Evolutionary conservation across 2,888 invertebrate species (phyloP).

Genomic region (Axea sp.): DNA sequence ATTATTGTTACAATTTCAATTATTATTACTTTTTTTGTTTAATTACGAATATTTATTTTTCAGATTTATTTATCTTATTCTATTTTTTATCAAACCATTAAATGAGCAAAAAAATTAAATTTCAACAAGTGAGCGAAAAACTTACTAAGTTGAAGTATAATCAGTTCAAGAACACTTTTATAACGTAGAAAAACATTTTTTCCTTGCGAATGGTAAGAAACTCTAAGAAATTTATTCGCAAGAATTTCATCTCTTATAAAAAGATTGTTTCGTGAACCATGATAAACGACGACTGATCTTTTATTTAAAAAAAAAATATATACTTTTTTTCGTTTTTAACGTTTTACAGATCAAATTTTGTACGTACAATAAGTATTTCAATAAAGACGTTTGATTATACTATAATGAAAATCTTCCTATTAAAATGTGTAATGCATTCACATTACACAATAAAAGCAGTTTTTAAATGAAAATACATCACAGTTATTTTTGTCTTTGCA

Average conservation of each 20-base stretch:
- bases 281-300: slow-evolving; percentile 16
- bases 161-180: not conserved
- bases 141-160: not conserved
- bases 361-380: slow-evolving; percentile 19
- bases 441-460: not conserved
- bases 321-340: slow-evolving; percentile 18
- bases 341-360: slow-evolving; percentile 12
- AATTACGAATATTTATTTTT: too few relatives aligned
- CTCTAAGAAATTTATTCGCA: slow-evolving; percentile 6
- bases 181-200: slow-evolving; percentile 2
- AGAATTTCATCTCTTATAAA: slow-evolving; percentile 9
- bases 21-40: too few relatives aligned
- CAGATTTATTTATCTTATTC: too few relatives aligned
- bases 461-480: slow-evolving; percentile 4
- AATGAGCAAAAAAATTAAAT: too few relatives aligned
- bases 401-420: slow-evolving; percentile 16
- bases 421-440: slow-evolving; percentile 18
- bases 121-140: slow-evolving; percentile 6
- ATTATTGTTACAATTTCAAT: too few relatives aligned
- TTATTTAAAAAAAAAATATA: slow-evolving; percentile 5
- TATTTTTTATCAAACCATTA: too few relatives aligned
- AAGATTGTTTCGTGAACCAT: slow-evolving; percentile 6
- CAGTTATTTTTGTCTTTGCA: slow-evolving; percentile 4
- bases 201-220: not conserved
- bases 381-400: slow-evolving; percentile 21